Base-by-base conservation (phyloP, 2,888 invertebrate species). In the Cloeon dipterum region DNA sequence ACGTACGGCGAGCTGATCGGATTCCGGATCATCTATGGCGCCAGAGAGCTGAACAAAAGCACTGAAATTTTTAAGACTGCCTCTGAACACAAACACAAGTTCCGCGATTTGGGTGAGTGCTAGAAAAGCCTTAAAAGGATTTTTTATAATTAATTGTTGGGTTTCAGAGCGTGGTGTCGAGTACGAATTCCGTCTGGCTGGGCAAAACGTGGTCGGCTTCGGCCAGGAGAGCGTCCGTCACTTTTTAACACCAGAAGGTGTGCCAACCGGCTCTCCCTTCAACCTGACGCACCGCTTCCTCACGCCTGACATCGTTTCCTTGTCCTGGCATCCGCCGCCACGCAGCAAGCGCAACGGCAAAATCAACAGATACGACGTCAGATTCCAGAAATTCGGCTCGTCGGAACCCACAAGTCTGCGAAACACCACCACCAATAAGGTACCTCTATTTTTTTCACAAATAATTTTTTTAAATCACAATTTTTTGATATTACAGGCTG, bases 371-470 rank as follows among this genome's bases (percentile, higher is more conserved):
- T 98, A 91, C 55, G 86, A 89, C 53, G 74, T 91, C 2, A 79
- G 85, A 45, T 93, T 91, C 53, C 82, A 85, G 52, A 85, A 88
- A 53, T 77, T 76, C n/a, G n/a, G n/a, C n/a, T n/a, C n/a, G n/a
- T n/a, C n/a, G n/a, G 29, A n/a, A 29, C 40, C 45, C 13, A 42
- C 46, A 3, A 67, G 74, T 21, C 78, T 82, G 46, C 66, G 79
- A 40, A 81, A 79, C 47, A 77, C 77, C 34, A 78, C 81, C 8
- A 74, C 70, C 2, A 77, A 44, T 11, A 47, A 47, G 29, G 29
- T 29, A n/a, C 23, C n/a, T n/a, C n/a, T n/a, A n/a, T n/a, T n/a
- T n/a, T n/a, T n/a, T n/a, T n/a, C n/a, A n/a, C n/a, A n/a, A n/a
- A n/a, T n/a, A n/a, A n/a, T n/a, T n/a, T n/a, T n/a, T n/a, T n/a